These are phyloP conservation scores for Norana najaformis DNA, from an alignment of 2,888 invertebrate species.

Conservation along the genomic window DNA sequence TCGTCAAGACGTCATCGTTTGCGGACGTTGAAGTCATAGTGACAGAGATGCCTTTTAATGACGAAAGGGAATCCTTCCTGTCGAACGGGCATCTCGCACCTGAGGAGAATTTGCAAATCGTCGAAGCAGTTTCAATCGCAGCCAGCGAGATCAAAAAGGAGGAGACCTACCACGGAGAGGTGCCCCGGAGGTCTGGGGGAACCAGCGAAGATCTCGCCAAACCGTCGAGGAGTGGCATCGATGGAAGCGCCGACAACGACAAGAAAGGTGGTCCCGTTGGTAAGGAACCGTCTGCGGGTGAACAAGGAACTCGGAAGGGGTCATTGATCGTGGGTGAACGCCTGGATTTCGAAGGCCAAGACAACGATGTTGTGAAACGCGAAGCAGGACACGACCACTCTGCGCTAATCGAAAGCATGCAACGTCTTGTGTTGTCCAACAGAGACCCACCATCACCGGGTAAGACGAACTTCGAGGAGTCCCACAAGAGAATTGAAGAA, in stretches of 20 bases:
- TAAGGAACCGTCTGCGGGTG: background rate
- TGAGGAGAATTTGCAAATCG: background rate
- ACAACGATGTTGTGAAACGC: background rate
- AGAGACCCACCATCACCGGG: background rate
- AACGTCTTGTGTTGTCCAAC: background rate
- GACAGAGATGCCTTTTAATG: background rate
- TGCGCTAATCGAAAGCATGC: background rate
- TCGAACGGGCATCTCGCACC: background rate
- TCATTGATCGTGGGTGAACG: background rate
- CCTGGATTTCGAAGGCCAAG: background rate
- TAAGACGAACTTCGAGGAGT: background rate
- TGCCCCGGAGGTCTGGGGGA: background rate
- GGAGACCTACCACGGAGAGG: background rate
- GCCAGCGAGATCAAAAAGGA: background rate
- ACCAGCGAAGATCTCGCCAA: background rate
- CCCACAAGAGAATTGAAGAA: background rate
- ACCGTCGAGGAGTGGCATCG: background rate
- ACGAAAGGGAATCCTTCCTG: background rate
- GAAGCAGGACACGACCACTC: background rate
- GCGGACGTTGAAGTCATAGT: background rate
- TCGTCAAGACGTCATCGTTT: background rate
- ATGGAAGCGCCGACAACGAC: background rate
- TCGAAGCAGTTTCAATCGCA: background rate
- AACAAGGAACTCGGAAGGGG: too few species aligned
- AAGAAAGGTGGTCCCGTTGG: too few species aligned